Conservation (phyloP, 1,140 invertebrate genomes). For the Pseudobourletiella spinata region DNA sequence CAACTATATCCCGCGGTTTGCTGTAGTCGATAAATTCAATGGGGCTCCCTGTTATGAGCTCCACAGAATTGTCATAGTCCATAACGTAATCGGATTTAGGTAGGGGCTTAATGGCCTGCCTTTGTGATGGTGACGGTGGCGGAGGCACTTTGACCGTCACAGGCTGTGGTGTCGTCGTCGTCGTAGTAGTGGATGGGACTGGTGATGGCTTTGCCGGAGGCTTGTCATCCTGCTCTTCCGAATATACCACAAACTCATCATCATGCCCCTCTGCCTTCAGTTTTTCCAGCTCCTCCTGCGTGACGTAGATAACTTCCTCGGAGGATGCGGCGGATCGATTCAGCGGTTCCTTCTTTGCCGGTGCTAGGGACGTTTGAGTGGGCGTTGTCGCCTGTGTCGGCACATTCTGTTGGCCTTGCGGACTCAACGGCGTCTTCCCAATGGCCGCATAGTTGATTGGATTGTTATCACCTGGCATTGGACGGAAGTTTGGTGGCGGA, state of each 20-base stretch:
- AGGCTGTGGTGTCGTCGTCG: background rate
- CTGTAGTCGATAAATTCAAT: conserved; percentile 6
- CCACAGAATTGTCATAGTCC: conserved; percentile 16
- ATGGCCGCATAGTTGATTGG: background rate
- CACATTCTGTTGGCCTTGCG: background rate
- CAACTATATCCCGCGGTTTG: conserved; percentile 23
- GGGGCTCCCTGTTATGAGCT: conserved; percentile 18
- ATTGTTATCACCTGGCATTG: background rate
- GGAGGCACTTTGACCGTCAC: background rate
- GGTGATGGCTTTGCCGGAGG: conserved; percentile 1
- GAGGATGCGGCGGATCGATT: conserved; percentile 7
- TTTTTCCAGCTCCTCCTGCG: conserved; percentile 32
- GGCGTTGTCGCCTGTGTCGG: background rate
- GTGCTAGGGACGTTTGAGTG: background rate
- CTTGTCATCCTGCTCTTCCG: conserved; percentile 22
- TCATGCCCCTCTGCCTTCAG: conserved; percentile 27
- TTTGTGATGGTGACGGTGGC: background rate
- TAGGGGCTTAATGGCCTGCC: background rate
- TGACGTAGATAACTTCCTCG: conserved; percentile 33
- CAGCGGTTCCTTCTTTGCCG: background rate
- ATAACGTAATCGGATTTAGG: background rate
- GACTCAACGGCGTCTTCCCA: background rate
- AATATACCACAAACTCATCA: conserved; percentile 28
- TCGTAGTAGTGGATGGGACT: background rate
- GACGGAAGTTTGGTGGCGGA: conserved; percentile 1